phyloP scores from a whole-genome alignment of 2,888 invertebrate species.

The Troides oblongomaculatus region DNA sequence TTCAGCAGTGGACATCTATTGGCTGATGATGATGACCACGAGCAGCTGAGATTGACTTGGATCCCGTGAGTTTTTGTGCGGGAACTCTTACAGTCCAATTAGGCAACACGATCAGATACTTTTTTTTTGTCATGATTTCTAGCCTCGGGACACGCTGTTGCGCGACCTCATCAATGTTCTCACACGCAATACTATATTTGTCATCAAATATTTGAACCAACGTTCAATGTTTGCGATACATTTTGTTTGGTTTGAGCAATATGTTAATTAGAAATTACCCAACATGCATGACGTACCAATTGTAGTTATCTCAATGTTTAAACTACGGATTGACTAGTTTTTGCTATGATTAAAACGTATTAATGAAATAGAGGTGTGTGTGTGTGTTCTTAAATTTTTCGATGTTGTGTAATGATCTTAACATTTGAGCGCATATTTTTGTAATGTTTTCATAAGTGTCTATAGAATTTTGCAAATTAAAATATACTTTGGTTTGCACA shows the following conservation, averaged over 20 bases:
- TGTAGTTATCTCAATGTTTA: slow-evolving; percentile 1
- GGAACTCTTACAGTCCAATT: not conserved
- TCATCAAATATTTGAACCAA: slow-evolving; percentile 15
- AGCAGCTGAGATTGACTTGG: too few relatives aligned
- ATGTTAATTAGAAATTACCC: slow-evolving; percentile 13
- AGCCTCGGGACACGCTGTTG: slow-evolving; percentile 1
- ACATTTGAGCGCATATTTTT: not conserved
- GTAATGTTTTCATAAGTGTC: not conserved
- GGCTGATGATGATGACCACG: too few relatives aligned
- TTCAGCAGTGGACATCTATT: too few relatives aligned
- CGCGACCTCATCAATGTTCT: not conserved
- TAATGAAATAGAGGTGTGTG: not conserved
- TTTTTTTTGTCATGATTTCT: slow-evolving; percentile 3
- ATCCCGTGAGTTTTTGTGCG: too few relatives aligned
- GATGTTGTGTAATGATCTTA: not conserved
- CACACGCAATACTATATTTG: slow-evolving; percentile 12
- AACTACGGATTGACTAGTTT: not conserved
- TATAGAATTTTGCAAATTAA: not conserved
- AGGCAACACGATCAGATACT: not conserved
- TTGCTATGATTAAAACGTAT: not conserved
- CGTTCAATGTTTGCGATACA: slow-evolving; percentile 1
- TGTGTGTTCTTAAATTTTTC: not conserved
- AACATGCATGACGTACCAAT: slow-evolving; percentile 7
- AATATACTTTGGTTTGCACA: not conserved
- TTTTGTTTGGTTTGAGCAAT: slow-evolving; percentile 7